A percentile compares a stretch with the other conserved stretches of the same genome.
These are phyloP conservation scores for Clarias pachynema DNA, from an alignment of 2,797 vertebrate genomes.

Conservation along the genomic window DNA sequence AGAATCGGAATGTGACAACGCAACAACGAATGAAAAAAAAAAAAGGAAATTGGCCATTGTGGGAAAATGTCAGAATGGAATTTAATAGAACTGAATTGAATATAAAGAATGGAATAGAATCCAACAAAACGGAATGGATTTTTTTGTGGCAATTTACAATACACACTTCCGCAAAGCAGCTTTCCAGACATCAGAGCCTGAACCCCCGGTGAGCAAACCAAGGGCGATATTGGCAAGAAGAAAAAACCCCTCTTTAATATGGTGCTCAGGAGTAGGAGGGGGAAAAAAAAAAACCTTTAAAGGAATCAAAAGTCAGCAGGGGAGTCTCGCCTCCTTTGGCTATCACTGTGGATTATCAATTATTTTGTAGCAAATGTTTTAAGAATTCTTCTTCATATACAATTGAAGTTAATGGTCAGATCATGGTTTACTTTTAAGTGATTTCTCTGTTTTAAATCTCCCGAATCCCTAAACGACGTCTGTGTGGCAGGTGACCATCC, in stretches of 20 bases:
- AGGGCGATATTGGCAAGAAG: conserved; percentile 6
- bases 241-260: background rate
- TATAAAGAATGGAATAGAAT: background rate
- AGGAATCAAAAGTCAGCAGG: conserved; percentile 25
- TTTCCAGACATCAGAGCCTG: background rate
- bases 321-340: conserved; percentile 1
- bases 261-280: background rate
- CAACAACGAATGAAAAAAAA: background rate
- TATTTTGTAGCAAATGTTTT: background rate
- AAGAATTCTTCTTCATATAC: background rate
- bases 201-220: conserved; percentile 26
- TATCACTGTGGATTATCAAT: background rate
- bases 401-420: background rate
- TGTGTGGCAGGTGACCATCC: conserved; percentile 87
- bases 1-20: background rate
- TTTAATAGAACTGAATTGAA: background rate
- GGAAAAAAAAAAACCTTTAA: conserved; percentile 1
- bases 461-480: conserved; percentile 7
- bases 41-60: background rate
- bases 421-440: background rate
- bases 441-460: background rate
- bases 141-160: background rate
- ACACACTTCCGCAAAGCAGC: conserved; percentile 3
- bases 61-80: background rate
- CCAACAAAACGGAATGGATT: conserved; percentile 3